Conservation (phyloP, 30 jellyfish, hydroid and myxozoan species). For the Pelagia noctiluca region DNA sequence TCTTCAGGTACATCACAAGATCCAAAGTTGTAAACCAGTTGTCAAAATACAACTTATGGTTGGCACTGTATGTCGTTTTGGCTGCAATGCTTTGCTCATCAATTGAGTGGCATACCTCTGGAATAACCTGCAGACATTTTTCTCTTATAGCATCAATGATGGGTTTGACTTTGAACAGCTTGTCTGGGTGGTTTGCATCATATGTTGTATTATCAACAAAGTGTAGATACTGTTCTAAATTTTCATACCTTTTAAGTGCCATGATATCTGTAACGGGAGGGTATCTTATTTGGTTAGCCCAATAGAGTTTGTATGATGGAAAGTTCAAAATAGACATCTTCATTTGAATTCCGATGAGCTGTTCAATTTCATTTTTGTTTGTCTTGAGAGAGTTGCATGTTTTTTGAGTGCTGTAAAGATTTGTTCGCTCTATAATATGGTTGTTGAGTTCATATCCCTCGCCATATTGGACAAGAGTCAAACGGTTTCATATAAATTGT, state of each 20-base stretch:
- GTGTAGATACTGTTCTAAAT: constrained; percentile 16
- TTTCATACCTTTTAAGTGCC: constrained; percentile 33
- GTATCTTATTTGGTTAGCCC: constrained; percentile 35
- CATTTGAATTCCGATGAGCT: constrained; percentile 42
- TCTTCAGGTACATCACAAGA: too few species aligned
- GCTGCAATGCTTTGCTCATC: too few species aligned
- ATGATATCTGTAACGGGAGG: constrained; percentile 56
- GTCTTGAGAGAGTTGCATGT: constrained; percentile 27
- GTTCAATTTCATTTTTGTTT: constrained; percentile 35
- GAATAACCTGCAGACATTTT: constrained; percentile 17
- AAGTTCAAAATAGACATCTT: constrained; percentile 29
- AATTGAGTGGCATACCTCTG: too few species aligned
- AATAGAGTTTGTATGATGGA: constrained; percentile 31
- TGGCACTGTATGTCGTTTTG: too few species aligned
- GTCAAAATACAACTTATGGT: too few species aligned
- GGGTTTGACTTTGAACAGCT: constrained; percentile 24
- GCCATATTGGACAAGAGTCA: constrained; percentile 11
- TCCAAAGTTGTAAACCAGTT: too few species aligned
- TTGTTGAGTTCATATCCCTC: constrained; percentile 35
- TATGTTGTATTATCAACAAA: too few species aligned
- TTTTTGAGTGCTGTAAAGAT: constrained; percentile 44
- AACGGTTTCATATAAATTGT: too few species aligned
- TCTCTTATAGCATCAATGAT: constrained; percentile 26
- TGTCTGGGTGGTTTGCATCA: constrained; percentile 6
- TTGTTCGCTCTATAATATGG: constrained; percentile 39